Evolutionary conservation across 1,140 invertebrate genomes (phyloP), one percentile per base, ranked within the genome.

Genomic region (Ditylenchus dipsaci): DNA sequence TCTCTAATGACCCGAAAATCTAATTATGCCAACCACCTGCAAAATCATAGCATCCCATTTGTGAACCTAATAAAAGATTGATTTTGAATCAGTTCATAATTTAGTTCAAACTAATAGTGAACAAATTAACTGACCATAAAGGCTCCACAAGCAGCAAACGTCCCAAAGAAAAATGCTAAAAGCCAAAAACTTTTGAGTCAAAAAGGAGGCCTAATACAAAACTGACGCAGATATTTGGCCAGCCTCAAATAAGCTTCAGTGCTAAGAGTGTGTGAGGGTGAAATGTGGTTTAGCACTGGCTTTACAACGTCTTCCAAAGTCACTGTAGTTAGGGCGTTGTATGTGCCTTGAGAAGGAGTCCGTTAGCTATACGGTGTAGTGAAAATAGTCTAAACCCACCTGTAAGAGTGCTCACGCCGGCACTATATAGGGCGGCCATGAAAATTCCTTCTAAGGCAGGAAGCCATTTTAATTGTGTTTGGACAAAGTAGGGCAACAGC

Each of bases 321-420:
- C 13, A 78, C 71, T 17, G 74, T 65, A 15, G 74, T 78, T 1
- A 80, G 29, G 0, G 78, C 75, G 38, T 77, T 71, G 57, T 80
- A 78, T 0, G 74, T 61, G 9, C 69, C n/a, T n/a, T n/a, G n/a
- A n/a, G n/a, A n/a, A n/a, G n/a, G n/a, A n/a, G n/a, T n/a, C n/a
- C n/a, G n/a, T n/a, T n/a, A n/a, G n/a, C n/a, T n/a, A n/a, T n/a
- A n/a, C n/a, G n/a, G n/a, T n/a, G n/a, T n/a, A n/a, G n/a, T n/a
- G n/a, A n/a, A n/a, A n/a, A n/a, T n/a, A n/a, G n/a, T n/a, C n/a
- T n/a, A n/a, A n/a, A n/a, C n/a, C n/a, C n/a, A n/a, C n/a, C 69
- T 1, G 78, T 80, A 0, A 78, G 60, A 13, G 76, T 78, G 53
- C 75, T 78, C 53, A 74, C 26, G 33, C 71, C 71, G 1, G 73